Evolutionary conservation across 2,113 vertebrate species (phyloP).

Genomic region (Microcebus jonahi): DNA sequence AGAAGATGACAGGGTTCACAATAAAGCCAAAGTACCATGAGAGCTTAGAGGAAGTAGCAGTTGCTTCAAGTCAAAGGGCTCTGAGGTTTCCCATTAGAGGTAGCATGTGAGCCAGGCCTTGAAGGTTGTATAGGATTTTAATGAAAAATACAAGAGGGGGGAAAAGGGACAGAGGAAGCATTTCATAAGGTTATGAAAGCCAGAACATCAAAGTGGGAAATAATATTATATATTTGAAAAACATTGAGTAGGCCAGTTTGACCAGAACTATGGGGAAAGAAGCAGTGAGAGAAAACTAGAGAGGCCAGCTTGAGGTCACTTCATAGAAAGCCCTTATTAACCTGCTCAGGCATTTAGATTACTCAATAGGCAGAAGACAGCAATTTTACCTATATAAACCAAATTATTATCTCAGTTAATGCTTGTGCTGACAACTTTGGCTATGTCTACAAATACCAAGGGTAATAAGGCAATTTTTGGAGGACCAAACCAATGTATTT

Average conservation of each 20-base stretch:
- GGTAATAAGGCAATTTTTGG: background rate
- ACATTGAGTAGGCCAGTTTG: background rate
- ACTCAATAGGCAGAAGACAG: background rate
- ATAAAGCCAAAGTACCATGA: background rate
- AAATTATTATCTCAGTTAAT: background rate
- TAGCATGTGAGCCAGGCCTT: background rate
- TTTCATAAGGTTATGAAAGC: background rate
- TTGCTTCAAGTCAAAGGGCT: background rate
- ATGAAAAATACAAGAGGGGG: background rate
- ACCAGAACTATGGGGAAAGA: background rate
- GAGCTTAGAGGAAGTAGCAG: background rate
- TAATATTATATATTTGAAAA: background rate
- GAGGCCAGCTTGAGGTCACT: background rate
- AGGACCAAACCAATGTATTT: background rate
- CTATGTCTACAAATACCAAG: background rate
- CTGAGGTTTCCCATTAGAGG: background rate
- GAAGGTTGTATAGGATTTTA: background rate
- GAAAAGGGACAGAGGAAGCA: background rate
- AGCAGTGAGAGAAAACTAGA: background rate
- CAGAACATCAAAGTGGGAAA: background rate
- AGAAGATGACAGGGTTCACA: background rate
- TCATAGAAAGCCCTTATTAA: background rate
- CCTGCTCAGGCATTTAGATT: background rate
- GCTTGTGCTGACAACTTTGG: background rate
- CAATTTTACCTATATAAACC: background rate